Conservation (phyloP, 2,797 vertebrate genomes). For the Anas flavirostris region DNA sequence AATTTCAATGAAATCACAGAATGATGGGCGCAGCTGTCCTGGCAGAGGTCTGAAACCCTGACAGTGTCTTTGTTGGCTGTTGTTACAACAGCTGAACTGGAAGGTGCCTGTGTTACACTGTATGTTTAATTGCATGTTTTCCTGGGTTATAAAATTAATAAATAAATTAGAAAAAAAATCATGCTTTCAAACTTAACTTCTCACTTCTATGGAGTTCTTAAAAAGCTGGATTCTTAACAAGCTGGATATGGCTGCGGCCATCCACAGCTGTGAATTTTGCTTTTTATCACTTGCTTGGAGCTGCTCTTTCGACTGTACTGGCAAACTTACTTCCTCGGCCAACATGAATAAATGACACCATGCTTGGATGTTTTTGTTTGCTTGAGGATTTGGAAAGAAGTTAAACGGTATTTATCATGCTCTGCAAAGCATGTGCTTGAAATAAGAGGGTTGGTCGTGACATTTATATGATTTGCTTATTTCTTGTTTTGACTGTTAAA, state of each 20-base stretch:
- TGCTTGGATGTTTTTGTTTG: neutral
- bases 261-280: neutral
- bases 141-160: too few species aligned
- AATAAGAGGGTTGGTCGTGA: neutral
- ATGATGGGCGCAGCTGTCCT: neutral
- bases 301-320: neutral
- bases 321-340: neutral
- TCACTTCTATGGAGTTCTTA: neutral
- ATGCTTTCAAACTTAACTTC: neutral
- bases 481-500: neutral
- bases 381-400: neutral
- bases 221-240: neutral
- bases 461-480: neutral
- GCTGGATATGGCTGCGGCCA: neutral
- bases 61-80: neutral
- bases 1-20: neutral
- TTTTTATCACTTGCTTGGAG: neutral
- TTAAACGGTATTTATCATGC: neutral
- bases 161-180: neutral
- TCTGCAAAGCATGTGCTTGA: neutral
- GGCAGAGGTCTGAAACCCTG: neutral
- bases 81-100: neutral
- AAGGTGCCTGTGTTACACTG: neutral
- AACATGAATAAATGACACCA: neutral
- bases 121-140: neutral